Percentiles rank a stretch among this genome's conserved stretches.
These are phyloP conservation scores for Tetragnatha montana DNA, from an alignment of 2,888 invertebrate genomes.

Conservation along the genomic window DNA sequence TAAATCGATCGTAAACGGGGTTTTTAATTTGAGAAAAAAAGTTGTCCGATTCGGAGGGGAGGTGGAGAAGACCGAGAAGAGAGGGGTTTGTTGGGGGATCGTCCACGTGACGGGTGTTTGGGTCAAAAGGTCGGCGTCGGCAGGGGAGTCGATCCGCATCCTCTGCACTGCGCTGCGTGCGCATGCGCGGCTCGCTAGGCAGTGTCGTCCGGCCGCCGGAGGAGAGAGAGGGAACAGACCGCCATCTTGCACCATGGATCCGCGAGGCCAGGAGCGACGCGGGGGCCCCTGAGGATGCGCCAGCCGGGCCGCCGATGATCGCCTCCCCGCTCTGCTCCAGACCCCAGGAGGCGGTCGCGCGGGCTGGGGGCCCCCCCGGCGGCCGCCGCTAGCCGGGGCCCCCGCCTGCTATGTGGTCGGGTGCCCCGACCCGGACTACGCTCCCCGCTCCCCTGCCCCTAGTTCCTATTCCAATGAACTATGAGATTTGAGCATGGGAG, in stretches of 20 bases:
- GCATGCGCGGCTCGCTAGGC: conserved; percentile 47
- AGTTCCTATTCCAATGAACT: conserved; percentile 72
- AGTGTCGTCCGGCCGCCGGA: conserved; percentile 35
- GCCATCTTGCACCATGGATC: conserved; percentile 48
- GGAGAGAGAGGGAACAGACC: conserved; percentile 29
- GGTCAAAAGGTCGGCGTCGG: conserved; percentile 67
- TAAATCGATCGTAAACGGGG: too few relatives aligned
- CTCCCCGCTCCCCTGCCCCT: conserved; percentile 75
- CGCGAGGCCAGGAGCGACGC: conserved; percentile 46
- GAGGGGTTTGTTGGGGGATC: neutral
- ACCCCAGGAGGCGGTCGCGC: conserved; percentile 65
- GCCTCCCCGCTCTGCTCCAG: conserved; percentile 49
- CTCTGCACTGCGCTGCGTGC: conserved; percentile 56
- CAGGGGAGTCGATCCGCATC: conserved; percentile 64
- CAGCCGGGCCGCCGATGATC: conserved; percentile 55
- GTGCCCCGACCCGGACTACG: conserved; percentile 62
- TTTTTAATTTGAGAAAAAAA: too few relatives aligned
- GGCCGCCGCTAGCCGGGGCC: conserved; percentile 69
- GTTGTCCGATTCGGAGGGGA: neutral
- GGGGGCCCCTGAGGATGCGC: conserved; percentile 60
- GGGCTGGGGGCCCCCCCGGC: conserved; percentile 67
- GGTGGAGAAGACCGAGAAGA: neutral
- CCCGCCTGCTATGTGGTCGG: conserved; percentile 67
- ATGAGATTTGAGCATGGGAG: conserved; percentile 72
- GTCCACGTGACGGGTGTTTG: conserved; percentile 26